Conservation (phyloP, 1,140 invertebrate genomes). For the Stenopsyche tienmushanensis region DNA sequence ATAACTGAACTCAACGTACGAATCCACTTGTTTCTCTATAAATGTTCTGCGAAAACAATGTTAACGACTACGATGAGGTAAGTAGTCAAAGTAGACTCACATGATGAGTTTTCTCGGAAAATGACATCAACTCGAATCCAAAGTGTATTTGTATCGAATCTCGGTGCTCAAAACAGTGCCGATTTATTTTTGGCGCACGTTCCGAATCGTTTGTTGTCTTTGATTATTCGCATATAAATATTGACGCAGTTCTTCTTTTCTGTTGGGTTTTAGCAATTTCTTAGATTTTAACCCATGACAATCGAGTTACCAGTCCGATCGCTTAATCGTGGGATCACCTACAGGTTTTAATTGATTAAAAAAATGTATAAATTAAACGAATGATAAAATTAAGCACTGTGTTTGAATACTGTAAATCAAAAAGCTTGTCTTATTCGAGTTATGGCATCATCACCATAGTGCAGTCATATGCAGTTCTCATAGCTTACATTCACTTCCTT, state of each 20-base stretch:
- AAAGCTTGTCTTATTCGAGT: no score
- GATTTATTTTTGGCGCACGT: not conserved
- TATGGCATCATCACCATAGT: no score
- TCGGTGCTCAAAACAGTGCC: constrained; percentile 5
- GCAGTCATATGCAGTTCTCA: no score
- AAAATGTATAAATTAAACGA: not conserved
- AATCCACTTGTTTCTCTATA: not conserved
- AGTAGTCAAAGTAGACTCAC: not conserved
- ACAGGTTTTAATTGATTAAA: not conserved
- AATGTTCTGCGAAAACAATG: not conserved
- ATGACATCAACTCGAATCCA: constrained; percentile 3
- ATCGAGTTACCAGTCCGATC: not conserved
- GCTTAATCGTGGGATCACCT: not conserved
- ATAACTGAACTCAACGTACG: no score
- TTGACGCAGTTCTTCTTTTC: no score
- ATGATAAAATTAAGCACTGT: no score
- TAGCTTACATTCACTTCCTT: no score
- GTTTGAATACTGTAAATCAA: no score
- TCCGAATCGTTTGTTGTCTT: not conserved
- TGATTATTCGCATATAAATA: no score
- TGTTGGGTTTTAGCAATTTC: no score
- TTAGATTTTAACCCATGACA: no score
- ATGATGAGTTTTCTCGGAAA: constrained; percentile 2
- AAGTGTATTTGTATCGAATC: constrained; percentile 1
- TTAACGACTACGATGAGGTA: constrained; percentile 1